Evolutionary conservation across 2,888 invertebrate species (phyloP).

Genomic region (Rhagonycha lutea): DNA sequence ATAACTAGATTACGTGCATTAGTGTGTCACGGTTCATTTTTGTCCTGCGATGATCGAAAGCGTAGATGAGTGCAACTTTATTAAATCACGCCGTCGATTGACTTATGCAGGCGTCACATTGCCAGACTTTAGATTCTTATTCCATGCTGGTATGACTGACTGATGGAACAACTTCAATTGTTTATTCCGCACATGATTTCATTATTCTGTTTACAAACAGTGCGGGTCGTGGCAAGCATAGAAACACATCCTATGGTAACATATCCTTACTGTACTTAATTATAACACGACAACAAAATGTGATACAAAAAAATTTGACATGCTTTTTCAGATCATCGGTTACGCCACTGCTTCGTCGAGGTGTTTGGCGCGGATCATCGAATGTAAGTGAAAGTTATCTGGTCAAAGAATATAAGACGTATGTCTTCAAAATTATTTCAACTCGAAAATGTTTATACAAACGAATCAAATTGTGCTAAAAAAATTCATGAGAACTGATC

Average conservation of each 20-base stretch:
- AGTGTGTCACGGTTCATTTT: constrained; percentile 49
- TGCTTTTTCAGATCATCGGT: background rate
- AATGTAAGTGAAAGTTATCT: constrained; percentile 16
- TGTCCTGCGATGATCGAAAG: constrained; percentile 38
- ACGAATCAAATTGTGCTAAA: too few species aligned
- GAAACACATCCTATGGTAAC: constrained; percentile 34
- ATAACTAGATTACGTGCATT: constrained; percentile 51
- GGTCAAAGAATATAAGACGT: too few species aligned
- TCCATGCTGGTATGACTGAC: constrained; percentile 28
- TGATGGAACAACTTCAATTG: constrained; percentile 39
- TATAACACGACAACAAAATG: constrained; percentile 1
- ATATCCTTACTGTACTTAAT: background rate
- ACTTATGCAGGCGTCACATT: constrained; percentile 28
- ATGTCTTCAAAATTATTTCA: too few species aligned
- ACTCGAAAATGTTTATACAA: background rate
- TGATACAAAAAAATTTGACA: background rate
- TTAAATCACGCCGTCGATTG: constrained; percentile 38
- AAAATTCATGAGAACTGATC: background rate
- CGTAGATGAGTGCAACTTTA: constrained; percentile 36
- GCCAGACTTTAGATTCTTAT: constrained; percentile 24
- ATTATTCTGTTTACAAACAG: constrained; percentile 55
- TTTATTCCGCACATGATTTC: constrained; percentile 51
- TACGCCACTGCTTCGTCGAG: background rate
- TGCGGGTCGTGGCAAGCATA: constrained; percentile 49
- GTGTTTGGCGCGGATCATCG: background rate